Evolutionary conservation across 2,113 vertebrate genomes (phyloP), one percentile per base, ranked within the genome.

Genomic region (Hystrix cristata): DNA sequence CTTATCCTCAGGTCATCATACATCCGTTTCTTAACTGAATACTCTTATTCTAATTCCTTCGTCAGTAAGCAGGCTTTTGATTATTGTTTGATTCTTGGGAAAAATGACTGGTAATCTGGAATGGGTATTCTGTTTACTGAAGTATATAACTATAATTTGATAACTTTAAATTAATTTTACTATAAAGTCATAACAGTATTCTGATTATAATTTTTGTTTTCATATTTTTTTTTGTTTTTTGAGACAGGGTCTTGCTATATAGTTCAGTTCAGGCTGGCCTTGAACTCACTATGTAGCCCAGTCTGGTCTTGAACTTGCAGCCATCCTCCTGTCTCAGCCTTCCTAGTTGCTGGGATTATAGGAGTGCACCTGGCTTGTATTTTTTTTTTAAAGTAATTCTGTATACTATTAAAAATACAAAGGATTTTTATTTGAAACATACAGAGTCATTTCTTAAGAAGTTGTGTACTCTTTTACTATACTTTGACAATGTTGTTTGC

Each of bases 81-180:
- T 89, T 85, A 59, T 95, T 74, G 43, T 94, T 91, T 90, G 6
- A 19, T 72, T 89, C 89, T 16, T 19, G 10, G 53, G 67, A 80
- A 95, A 87, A 85, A 27, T 59, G 38, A 15, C 31, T 48, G 23
- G 23, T 80, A 60, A 78, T 43, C 38, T 59, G 21, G 38, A 79
- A 90, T 83, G 48, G 90, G n/a, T 43, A 69, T 83, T 92, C n/a
- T 65, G 51, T 57, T 93, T 80, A n/a, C 9, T 78, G 5, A 94
- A 76, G n/a, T 65, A 71, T 87, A 65, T 46, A 57, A 59, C 8
- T 38, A 14, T 34, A 94, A 92, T 31, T 95, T 85, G 53, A 59
- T 78, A 67, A 62, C 25, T 65, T n/a, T 21, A 95, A 76, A 27
- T 91, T 91, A 79, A 78, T n/a, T 13, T 82, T n/a, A 62, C 18